Conservation (phyloP, 2,113 vertebrate species). For the Illadopsis cleaveri region DNA sequence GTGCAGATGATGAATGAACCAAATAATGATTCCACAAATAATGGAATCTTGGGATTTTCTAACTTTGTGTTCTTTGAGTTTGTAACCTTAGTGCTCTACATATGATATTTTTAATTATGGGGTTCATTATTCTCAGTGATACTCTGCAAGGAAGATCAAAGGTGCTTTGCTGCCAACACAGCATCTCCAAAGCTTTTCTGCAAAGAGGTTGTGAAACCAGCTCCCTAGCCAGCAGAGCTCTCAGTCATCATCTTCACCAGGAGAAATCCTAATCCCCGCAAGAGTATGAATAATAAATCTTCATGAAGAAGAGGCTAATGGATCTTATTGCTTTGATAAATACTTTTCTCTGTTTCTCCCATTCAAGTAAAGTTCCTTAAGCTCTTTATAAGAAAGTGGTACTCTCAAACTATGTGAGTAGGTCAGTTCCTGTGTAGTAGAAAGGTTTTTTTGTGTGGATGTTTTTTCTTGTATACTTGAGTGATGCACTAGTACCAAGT, state of each 20-base stretch:
- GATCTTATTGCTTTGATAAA: not conserved
- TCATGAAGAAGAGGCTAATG: not conserved
- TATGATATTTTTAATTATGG: conserved; percentile 40
- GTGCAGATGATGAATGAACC: not conserved
- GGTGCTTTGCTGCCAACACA: not conserved
- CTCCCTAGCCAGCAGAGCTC: not conserved
- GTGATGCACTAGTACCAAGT: not conserved
- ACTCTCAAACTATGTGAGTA: not conserved
- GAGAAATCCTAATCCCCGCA: not conserved
- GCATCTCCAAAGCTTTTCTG: conserved; percentile 2
- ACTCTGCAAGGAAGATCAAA: conserved; percentile 44
- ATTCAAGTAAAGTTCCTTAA: not conserved
- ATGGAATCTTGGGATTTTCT: not conserved
- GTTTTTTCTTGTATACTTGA: not conserved
- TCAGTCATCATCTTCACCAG: not conserved
- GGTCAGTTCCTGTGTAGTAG: not conserved
- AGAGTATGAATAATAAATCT: not conserved
- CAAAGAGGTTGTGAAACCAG: conserved; percentile 9
- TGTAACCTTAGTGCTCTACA: not conserved
- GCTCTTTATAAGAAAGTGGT: not conserved
- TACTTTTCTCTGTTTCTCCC: not conserved
- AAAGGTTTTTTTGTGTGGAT: not conserved
- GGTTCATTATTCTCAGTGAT: conserved; percentile 18
- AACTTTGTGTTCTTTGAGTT: not conserved
- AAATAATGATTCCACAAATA: not conserved